Percentiles rank a stretch among this genome's conserved stretches.
Conservation (phyloP, 2,888 invertebrate genomes). For the Hyppa rectilinea region DNA sequence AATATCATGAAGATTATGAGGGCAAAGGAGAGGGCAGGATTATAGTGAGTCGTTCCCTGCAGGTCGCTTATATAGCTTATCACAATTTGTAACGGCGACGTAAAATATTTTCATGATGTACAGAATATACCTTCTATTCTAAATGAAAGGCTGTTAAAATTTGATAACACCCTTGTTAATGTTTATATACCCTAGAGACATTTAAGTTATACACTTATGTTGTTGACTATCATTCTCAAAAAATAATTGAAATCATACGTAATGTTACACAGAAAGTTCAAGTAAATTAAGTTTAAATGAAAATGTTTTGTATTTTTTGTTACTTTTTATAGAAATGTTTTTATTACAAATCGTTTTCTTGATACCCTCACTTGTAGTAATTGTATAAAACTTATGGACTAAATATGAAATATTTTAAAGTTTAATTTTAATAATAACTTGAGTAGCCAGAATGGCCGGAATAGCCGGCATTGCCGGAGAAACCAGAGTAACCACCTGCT, state of each 20-base stretch:
- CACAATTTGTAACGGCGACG: constrained; percentile 69
- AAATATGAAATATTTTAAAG: constrained; percentile 4
- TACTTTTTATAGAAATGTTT: constrained; percentile 4
- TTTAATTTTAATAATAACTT: constrained; percentile 33
- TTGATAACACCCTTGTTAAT: not conserved
- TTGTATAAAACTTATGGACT: constrained; percentile 22
- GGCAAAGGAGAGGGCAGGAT: constrained; percentile 73
- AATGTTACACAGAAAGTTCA: no score
- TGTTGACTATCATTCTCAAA: not conserved
- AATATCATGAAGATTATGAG: constrained; percentile 83
- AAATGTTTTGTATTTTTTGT: constrained; percentile 26
- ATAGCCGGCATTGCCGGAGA: constrained; percentile 47
- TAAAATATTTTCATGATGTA: constrained; percentile 66
- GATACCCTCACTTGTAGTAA: constrained; percentile 26
- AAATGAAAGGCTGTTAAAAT: constrained; percentile 14
- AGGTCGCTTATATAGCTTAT: constrained; percentile 75
- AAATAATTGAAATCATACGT: no score
- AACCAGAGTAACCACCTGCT: constrained; percentile 68
- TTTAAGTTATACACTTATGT: not conserved
- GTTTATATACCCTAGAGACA: not conserved
- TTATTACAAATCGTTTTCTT: constrained; percentile 23
- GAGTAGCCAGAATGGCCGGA: constrained; percentile 40
- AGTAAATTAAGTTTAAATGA: not conserved
- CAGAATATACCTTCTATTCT: not conserved
- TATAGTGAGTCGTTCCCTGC: constrained; percentile 71